These are phyloP conservation scores for Drosophila littoralis DNA, from an alignment of 1,140 invertebrate species.

Conservation along the genomic window DNA sequence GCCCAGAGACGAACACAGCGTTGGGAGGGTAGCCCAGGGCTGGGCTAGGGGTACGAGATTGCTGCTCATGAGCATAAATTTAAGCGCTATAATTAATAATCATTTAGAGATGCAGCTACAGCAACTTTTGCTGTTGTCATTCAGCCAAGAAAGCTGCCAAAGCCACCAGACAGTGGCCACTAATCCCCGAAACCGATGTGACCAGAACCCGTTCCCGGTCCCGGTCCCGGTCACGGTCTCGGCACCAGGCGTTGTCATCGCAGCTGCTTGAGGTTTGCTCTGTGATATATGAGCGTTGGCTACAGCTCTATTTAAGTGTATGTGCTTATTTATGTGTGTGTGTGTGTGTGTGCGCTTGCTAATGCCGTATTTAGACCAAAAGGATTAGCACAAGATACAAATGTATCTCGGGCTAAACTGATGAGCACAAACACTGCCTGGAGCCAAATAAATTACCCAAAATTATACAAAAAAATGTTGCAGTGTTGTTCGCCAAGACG, in stretches of 20 bases:
- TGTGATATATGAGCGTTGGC: slow-evolving; percentile 57
- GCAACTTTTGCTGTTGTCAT: slow-evolving; percentile 54
- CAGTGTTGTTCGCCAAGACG: slow-evolving; percentile 30
- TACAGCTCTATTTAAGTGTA: slow-evolving; percentile 51
- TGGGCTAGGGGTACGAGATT: slow-evolving; percentile 1
- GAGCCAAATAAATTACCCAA: slow-evolving; percentile 62
- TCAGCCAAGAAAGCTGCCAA: slow-evolving; percentile 36
- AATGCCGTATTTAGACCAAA: slow-evolving; percentile 61
- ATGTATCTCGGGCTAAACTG: slow-evolving; percentile 50
- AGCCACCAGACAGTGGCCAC: slow-evolving; percentile 35
- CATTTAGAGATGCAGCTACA: slow-evolving; percentile 61
- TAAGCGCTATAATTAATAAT: slow-evolving; percentile 77
- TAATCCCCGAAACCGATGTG: slow-evolving; percentile 40
- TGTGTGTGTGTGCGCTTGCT: slow-evolving; percentile 11
- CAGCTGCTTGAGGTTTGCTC: slow-evolving; percentile 65
- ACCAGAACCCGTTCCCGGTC: neutral
- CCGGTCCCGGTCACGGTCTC: neutral
- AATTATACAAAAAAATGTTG: slow-evolving; percentile 49
- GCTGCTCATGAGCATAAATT: slow-evolving; percentile 41
- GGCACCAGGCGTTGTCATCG: slow-evolving; percentile 31
- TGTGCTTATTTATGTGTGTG: slow-evolving; percentile 2
- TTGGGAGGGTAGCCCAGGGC: neutral
- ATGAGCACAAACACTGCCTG: slow-evolving; percentile 12
- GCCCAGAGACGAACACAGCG: neutral
- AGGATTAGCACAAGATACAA: slow-evolving; percentile 74